These are phyloP conservation scores for Dicerorhinus sumatrensis DNA, from an alignment of 2,113 vertebrate species.

Conservation along the genomic window DNA sequence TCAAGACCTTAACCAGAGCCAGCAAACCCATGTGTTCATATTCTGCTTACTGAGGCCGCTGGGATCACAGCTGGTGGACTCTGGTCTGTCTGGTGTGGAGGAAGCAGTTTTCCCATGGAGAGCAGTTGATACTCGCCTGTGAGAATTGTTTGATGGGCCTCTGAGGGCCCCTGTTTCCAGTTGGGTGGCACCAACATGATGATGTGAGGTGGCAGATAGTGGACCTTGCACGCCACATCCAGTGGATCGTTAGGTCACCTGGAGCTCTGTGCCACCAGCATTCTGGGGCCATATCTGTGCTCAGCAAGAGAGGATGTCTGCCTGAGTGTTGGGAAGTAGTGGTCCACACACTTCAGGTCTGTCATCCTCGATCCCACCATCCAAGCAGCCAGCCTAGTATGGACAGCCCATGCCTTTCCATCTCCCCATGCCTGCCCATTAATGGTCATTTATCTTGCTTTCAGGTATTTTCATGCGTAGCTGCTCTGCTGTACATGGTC, in stretches of 20 bases:
- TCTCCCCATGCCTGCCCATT: too few relatives aligned
- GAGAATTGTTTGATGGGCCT: not conserved
- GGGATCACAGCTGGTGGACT: not conserved
- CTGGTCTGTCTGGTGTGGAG: not conserved
- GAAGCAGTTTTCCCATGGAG: not conserved
- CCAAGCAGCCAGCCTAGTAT: rapidly evolving
- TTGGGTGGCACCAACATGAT: rapidly evolving
- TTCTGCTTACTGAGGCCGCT: not conserved
- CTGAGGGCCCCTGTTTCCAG: not conserved
- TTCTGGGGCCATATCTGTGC: not conserved
- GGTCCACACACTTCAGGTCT: rapidly evolving
- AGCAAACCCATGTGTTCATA: not conserved
- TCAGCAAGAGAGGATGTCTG: not conserved
- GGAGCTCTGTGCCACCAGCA: not conserved
- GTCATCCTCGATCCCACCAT: rapidly evolving
- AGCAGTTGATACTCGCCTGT: not conserved
- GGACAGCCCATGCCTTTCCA: rapidly evolving
- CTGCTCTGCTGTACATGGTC: too few relatives aligned
- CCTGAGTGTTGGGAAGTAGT: rapidly evolving
- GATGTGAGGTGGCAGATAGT: not conserved
- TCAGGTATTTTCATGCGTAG: too few relatives aligned
- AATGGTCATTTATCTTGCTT: too few relatives aligned
- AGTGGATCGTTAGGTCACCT: not conserved
- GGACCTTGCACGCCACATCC: not conserved
- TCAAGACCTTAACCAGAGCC: not conserved